phyloP scores from a whole-genome alignment of 2,113 vertebrate genomes.

The Xiphias gladius region DNA sequence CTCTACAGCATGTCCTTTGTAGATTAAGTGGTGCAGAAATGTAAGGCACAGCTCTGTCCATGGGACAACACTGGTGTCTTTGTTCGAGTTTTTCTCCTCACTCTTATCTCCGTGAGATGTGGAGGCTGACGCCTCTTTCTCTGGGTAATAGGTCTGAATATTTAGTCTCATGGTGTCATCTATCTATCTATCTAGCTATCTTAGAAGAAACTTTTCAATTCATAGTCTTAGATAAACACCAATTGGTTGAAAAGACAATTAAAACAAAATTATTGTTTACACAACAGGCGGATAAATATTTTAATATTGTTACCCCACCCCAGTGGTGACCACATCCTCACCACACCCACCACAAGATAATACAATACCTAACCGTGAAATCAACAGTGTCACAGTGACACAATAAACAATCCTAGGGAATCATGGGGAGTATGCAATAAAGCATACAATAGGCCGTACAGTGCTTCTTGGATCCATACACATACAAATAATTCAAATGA shows the following conservation, averaged over 20 bases:
- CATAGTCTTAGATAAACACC: too few relatives aligned
- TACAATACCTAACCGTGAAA: neutral
- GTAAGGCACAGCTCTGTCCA: constrained; percentile 48
- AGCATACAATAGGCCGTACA: neutral
- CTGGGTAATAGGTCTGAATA: constrained; percentile 16
- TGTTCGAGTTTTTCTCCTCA: constrained; percentile 65
- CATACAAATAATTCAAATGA: neutral
- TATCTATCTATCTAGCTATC: constrained; percentile 7
- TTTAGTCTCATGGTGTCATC: constrained; percentile 23
- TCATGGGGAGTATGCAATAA: too few relatives aligned
- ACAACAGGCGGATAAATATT: too few relatives aligned
- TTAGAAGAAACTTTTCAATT: neutral
- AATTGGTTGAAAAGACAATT: neutral
- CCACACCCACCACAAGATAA: neutral
- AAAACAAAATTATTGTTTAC: neutral
- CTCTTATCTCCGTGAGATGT: constrained; percentile 66
- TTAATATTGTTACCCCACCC: neutral
- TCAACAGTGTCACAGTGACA: neutral
- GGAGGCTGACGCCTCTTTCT: constrained; percentile 44
- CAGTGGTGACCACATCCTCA: neutral
- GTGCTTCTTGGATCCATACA: neutral
- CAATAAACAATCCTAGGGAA: too few relatives aligned
- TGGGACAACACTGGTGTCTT: constrained; percentile 73
- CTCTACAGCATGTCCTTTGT: constrained; percentile 59
- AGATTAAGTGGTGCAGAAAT: constrained; percentile 68